Evolutionary conservation across 2,797 vertebrate genomes (phyloP).

Genomic region (Sphaeramia orbicularis): DNA sequence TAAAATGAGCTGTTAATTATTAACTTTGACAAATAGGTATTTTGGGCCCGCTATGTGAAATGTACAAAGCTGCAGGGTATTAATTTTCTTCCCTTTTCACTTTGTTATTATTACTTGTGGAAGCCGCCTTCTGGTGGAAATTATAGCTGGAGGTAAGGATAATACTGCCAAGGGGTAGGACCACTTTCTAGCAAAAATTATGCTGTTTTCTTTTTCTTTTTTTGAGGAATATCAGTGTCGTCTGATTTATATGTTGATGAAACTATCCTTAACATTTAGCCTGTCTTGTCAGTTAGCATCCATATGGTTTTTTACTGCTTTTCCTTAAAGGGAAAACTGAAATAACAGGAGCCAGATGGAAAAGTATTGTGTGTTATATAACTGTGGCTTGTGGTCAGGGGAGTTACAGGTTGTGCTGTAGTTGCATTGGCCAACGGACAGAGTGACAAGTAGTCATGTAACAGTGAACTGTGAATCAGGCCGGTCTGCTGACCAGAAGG

Average conservation of each 20-base stretch:
- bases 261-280: slow-evolving; percentile 10
- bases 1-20: slow-evolving; percentile 48
- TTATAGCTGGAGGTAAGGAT: slow-evolving; percentile 30
- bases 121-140: slow-evolving; percentile 60
- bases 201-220: too few relatives aligned
- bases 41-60: slow-evolving; percentile 24
- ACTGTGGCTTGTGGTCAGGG: slow-evolving; percentile 49
- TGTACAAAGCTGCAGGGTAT: slow-evolving; percentile 29
- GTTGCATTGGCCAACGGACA: slow-evolving; percentile 46
- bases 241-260: not conserved
- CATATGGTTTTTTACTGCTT: not conserved
- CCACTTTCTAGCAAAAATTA: slow-evolving; percentile 23
- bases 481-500: slow-evolving; percentile 18
- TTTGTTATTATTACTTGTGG: slow-evolving; percentile 25
- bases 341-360: slow-evolving; percentile 27
- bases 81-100: slow-evolving; percentile 32
- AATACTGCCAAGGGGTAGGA: slow-evolving; percentile 14
- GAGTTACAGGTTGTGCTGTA: slow-evolving; percentile 45
- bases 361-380: slow-evolving; percentile 55
- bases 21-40: slow-evolving; percentile 35
- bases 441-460: slow-evolving; percentile 38
- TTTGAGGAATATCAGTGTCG: slow-evolving; percentile 9
- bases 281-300: not conserved
- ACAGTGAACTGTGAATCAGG: slow-evolving; percentile 41
- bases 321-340: slow-evolving; percentile 11